Conservation (phyloP, 2,113 vertebrate genomes). For the Myiopsitta monachus region DNA sequence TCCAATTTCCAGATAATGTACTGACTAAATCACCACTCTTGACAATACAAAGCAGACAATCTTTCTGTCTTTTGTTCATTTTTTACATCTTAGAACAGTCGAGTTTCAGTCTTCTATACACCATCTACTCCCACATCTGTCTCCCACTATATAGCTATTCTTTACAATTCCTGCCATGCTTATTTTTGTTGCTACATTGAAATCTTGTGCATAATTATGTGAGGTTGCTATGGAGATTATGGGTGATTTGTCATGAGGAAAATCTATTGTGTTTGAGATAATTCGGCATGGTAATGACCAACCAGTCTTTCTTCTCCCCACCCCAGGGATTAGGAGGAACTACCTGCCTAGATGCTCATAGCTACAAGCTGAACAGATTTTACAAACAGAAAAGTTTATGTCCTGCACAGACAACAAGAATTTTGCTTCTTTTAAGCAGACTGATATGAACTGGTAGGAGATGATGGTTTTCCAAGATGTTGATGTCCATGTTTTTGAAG, state of each 20-base stretch:
- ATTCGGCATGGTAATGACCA: slow-evolving; percentile 61
- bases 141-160: slow-evolving; percentile 17
- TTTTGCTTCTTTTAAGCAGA: background rate
- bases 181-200: slow-evolving; percentile 58
- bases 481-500: background rate
- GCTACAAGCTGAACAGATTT: slow-evolving; percentile 13
- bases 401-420: background rate
- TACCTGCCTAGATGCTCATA: slow-evolving; percentile 45
- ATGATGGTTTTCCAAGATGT: background rate
- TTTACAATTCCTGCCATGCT: slow-evolving; percentile 47
- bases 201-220: slow-evolving; percentile 70
- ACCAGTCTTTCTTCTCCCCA: background rate
- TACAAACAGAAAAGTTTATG: background rate
- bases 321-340: background rate
- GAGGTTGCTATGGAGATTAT: slow-evolving; percentile 76
- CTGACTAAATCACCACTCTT: slow-evolving; percentile 34
- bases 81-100: slow-evolving; percentile 29
- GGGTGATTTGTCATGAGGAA: slow-evolving; percentile 74
- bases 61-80: slow-evolving; percentile 23
- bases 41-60: slow-evolving; percentile 35
- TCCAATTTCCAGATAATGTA: slow-evolving; percentile 28
- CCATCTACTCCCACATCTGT: slow-evolving; percentile 53
- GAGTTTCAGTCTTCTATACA: slow-evolving; percentile 30
- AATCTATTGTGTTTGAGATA: slow-evolving; percentile 69
- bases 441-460: background rate